These are phyloP conservation scores for Bombus haemorrhoidalis DNA, from an alignment of 1,140 invertebrate species.

Conservation along the genomic window DNA sequence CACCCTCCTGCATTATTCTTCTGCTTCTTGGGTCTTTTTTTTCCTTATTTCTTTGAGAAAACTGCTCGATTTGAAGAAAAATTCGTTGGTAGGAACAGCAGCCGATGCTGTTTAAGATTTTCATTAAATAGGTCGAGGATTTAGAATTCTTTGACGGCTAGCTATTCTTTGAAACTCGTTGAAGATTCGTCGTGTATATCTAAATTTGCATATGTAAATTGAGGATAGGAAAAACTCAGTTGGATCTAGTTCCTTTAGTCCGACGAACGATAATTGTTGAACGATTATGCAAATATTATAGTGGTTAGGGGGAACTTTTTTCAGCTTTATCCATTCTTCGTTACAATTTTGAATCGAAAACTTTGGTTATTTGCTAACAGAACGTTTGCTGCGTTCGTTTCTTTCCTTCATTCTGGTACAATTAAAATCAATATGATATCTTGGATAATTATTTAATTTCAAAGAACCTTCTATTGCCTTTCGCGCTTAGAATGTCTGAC, in stretches of 20 bases:
- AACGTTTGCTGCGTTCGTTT: background rate
- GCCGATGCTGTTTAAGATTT: background rate
- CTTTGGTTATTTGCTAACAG: background rate
- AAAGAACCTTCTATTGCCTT: background rate
- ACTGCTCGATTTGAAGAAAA: background rate
- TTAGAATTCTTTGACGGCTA: background rate
- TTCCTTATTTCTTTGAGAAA: background rate
- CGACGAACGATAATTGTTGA: background rate
- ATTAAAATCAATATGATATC: background rate
- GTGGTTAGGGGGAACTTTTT: background rate
- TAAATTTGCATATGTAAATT: background rate
- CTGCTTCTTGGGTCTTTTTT: conserved; percentile 11
- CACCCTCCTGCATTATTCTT: conserved; percentile 23
- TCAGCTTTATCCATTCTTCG: too few relatives aligned
- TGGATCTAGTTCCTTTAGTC: too few relatives aligned
- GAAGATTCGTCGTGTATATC: background rate
- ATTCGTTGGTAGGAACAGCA: background rate
- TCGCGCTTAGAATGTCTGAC: background rate
- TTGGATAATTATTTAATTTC: background rate
- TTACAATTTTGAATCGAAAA: background rate
- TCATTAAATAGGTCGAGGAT: background rate
- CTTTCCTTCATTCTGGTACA: background rate
- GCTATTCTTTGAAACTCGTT: background rate
- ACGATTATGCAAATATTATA: conserved; percentile 9
- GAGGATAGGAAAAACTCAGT: background rate